Conservation (phyloP, 2,113 vertebrate species). For the Pygoscelis adeliae region DNA sequence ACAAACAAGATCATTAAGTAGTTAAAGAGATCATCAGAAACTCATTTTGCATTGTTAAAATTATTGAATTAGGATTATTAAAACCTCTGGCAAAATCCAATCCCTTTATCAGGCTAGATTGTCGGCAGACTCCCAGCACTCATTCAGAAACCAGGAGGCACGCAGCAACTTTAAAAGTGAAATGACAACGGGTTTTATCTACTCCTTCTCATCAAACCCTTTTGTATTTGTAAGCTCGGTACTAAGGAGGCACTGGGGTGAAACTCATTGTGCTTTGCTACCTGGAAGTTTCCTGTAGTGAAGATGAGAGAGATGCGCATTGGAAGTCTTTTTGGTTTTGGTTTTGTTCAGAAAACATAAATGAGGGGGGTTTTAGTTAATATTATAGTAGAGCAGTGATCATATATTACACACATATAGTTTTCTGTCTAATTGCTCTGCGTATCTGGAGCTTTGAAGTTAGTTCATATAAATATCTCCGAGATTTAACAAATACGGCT, state of each 20-base stretch:
- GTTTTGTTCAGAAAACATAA: not conserved
- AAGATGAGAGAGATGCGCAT: not conserved
- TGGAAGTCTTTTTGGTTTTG: not conserved
- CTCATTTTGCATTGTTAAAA: not conserved
- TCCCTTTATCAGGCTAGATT: not conserved
- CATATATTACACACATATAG: not conserved
- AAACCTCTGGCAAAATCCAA: not conserved
- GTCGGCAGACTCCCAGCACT: not conserved
- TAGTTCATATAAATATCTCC: not conserved
- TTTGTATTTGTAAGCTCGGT: not conserved
- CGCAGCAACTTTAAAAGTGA: not conserved
- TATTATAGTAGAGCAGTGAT: not conserved
- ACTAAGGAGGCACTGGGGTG: not conserved
- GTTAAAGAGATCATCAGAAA: not conserved
- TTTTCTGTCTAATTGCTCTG: not conserved
- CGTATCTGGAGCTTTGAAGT: not conserved
- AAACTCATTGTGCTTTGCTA: not conserved
- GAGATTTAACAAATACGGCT: not conserved
- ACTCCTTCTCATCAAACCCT: not conserved
- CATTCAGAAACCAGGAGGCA: not conserved
- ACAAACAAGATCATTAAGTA: not conserved
- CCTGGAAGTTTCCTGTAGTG: not conserved
- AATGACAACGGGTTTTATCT: not conserved
- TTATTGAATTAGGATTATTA: not conserved
- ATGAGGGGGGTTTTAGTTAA: not conserved